Percentiles rank a stretch among this genome's conserved stretches.
These are phyloP conservation scores for Chaetophractus vellerosus DNA, from an alignment of 2,797 vertebrate genomes.

Conservation along the genomic window DNA sequence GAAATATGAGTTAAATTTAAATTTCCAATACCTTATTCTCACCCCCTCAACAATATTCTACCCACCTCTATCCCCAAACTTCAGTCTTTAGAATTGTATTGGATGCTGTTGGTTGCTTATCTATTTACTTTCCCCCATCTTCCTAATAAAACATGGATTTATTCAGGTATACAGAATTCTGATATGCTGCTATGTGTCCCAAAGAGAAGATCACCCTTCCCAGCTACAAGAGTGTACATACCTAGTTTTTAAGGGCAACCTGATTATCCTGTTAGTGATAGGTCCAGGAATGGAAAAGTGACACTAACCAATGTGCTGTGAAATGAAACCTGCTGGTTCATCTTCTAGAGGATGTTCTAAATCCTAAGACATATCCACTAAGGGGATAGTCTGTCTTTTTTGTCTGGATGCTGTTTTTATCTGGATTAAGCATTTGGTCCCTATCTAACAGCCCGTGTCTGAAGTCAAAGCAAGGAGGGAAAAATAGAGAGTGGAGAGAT, in stretches of 20 bases:
- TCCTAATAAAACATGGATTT: neutral
- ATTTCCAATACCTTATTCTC: neutral
- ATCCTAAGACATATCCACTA: neutral
- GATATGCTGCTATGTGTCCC: neutral
- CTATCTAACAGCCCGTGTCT: neutral
- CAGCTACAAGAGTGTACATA: neutral
- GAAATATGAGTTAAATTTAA: neutral
- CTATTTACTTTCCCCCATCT: neutral
- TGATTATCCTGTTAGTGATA: neutral
- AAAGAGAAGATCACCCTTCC: neutral
- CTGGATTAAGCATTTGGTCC: neutral
- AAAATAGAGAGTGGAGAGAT: slow-evolving; percentile 12
- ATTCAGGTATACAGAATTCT: neutral
- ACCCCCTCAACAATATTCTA: neutral
- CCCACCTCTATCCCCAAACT: neutral
- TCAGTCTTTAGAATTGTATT: neutral
- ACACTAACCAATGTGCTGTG: neutral
- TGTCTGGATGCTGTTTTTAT: neutral
- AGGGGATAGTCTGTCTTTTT: neutral
- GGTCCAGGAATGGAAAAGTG: neutral
- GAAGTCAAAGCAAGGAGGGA: neutral
- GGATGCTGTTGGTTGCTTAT: neutral
- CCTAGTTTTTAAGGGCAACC: neutral
- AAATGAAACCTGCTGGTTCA: neutral
- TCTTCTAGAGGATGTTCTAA: slow-evolving; percentile 17